Evolutionary conservation across 2,797 vertebrate genomes (phyloP).

Genomic region (Phylloscopus collybita): DNA sequence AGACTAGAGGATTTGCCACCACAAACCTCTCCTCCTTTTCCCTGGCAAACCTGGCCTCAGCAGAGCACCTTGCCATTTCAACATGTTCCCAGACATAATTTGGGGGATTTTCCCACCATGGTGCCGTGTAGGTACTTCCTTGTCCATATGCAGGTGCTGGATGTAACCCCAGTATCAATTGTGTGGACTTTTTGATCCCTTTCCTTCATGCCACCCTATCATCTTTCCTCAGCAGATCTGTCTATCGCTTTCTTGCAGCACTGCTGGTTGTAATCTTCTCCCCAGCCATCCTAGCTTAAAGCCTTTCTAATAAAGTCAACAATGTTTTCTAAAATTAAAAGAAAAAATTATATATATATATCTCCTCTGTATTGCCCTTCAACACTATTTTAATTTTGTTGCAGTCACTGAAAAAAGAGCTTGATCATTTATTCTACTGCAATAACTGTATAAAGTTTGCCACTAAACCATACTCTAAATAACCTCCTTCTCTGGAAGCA

Average conservation of each 20-base stretch:
- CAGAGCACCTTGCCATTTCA: background rate
- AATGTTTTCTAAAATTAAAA: background rate
- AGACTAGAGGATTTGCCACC: too few species aligned
- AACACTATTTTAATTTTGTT: background rate
- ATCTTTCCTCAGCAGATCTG: background rate
- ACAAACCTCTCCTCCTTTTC: background rate
- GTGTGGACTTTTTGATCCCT: background rate
- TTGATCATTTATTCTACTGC: background rate
- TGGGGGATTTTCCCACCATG: background rate
- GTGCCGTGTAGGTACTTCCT: background rate
- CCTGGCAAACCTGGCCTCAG: background rate
- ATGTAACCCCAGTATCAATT: background rate
- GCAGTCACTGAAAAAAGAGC: background rate
- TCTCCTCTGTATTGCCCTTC: background rate
- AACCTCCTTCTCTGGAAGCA: background rate
- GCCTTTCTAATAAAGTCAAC: background rate
- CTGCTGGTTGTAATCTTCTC: background rate
- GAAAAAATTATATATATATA: too few species aligned
- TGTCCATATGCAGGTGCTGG: background rate
- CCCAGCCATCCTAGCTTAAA: background rate
- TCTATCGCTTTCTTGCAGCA: rapidly evolving
- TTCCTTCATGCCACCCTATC: rapidly evolving
- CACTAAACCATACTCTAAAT: background rate
- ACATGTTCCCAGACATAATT: background rate
- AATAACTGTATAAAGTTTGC: background rate